Conservation (phyloP, 1,140 invertebrate genomes). For the Bicyclus anynana region DNA sequence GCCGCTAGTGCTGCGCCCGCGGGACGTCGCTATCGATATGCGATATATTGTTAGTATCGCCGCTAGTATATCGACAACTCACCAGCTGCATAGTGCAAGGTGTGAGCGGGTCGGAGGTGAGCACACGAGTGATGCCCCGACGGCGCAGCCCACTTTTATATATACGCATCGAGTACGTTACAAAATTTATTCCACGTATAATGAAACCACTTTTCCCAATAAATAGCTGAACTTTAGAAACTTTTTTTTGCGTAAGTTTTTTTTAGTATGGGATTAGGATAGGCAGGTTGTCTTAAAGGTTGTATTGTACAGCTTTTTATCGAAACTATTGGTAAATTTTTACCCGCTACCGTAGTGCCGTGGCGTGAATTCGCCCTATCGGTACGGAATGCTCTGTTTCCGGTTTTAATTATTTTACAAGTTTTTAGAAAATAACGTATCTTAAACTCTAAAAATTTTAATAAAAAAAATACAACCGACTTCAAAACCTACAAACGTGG, state of each 20-base stretch:
- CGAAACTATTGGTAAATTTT: no score
- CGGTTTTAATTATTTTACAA: no score
- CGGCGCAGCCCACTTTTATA: slow-evolving; percentile 40
- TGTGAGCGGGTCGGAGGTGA: slow-evolving; percentile 57
- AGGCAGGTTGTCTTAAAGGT: no score
- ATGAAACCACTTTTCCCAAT: slow-evolving; percentile 60
- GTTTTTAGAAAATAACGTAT: no score
- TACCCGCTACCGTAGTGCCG: no score
- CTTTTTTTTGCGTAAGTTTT: slow-evolving; percentile 55
- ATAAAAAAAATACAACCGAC: no score
- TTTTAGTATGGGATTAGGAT: neutral
- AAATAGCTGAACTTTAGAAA: slow-evolving; percentile 55
- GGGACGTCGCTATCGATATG: neutral
- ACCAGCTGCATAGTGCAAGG: slow-evolving; percentile 61
- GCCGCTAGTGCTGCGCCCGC: neutral
- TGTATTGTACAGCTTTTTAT: no score
- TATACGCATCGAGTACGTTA: slow-evolving; percentile 43
- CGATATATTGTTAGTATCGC: slow-evolving; percentile 2
- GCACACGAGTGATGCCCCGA: slow-evolving; percentile 44
- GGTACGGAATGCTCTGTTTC: no score
- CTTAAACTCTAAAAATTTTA: no score
- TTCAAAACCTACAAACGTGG: no score
- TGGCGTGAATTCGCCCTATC: no score
- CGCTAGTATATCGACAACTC: slow-evolving; percentile 35
- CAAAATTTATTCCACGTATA: slow-evolving; percentile 65